These are phyloP conservation scores for Autographa pulchrina DNA, from an alignment of 2,888 invertebrate genomes.

Conservation along the genomic window DNA sequence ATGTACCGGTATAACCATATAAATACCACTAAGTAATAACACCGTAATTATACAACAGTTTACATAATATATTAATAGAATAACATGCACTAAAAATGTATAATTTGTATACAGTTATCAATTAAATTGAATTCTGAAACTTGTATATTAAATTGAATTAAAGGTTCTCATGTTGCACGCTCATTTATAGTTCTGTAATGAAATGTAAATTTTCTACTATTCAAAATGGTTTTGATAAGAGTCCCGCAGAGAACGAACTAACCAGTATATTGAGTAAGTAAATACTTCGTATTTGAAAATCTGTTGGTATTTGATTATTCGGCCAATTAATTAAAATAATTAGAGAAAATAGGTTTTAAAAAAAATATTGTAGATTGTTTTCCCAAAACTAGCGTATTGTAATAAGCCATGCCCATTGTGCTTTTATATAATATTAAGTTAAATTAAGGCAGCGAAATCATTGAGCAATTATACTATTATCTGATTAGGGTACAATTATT, in stretches of 20 bases:
- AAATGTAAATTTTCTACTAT: not conserved
- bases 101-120: not conserved
- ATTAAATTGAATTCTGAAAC: not conserved
- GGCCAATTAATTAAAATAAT: not conserved
- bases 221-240: slow-evolving; percentile 5
- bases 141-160: not conserved
- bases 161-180: not conserved
- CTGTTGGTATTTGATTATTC: not conserved
- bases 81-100: not conserved
- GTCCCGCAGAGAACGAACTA: not conserved
- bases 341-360: not conserved
- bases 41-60: too few relatives aligned
- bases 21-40: too few relatives aligned
- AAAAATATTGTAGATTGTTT: too few relatives aligned
- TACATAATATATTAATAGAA: not conserved
- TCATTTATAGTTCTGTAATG: not conserved
- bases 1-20: too few relatives aligned
- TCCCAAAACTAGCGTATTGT: too few relatives aligned
- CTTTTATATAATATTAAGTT: too few relatives aligned
- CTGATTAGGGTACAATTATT: too few relatives aligned
- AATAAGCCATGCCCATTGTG: too few relatives aligned
- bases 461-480: too few relatives aligned
- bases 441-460: too few relatives aligned
- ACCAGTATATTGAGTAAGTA: not conserved
- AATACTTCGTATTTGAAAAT: not conserved